Conservation (phyloP, 1,140 invertebrate species). For the Hylyphantes graminicola region DNA sequence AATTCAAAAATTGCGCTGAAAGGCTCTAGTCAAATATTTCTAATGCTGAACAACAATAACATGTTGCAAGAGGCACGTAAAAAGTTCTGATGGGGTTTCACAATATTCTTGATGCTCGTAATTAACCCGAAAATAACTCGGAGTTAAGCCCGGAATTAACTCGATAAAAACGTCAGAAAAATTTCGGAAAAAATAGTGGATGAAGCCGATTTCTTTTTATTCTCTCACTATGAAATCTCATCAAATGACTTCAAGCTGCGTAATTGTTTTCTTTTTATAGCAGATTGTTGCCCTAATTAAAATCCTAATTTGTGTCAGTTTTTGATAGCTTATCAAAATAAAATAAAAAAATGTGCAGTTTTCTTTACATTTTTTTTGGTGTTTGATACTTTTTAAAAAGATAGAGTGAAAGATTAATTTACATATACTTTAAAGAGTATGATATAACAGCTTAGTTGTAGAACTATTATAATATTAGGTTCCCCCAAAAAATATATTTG, state of each 20-base stretch:
- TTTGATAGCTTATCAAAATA: no score
- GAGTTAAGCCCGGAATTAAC: slow-evolving; percentile 35
- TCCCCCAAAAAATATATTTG: no score
- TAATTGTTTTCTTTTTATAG: slow-evolving; percentile 43
- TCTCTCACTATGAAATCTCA: slow-evolving; percentile 12
- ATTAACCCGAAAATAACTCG: slow-evolving; percentile 26
- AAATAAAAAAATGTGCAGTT: no score
- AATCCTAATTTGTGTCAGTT: not conserved
- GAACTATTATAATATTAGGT: no score
- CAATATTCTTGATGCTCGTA: slow-evolving; percentile 35
- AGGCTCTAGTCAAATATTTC: slow-evolving; percentile 27
- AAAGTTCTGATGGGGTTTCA: not conserved
- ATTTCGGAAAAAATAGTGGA: not conserved
- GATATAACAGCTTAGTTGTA: no score
- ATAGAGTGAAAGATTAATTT: no score
- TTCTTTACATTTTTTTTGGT: no score
- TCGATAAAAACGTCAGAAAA: slow-evolving; percentile 36
- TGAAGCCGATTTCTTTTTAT: slow-evolving; percentile 14
- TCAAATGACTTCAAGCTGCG: slow-evolving; percentile 21
- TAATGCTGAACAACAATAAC: not conserved
- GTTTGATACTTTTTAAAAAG: no score
- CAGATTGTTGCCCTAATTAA: slow-evolving; percentile 41
- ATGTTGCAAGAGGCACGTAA: not conserved
- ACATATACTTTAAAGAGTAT: no score
- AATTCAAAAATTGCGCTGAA: slow-evolving; percentile 1